Conservation (phyloP, 2,113 vertebrate genomes). For the Tringa solitaria region DNA sequence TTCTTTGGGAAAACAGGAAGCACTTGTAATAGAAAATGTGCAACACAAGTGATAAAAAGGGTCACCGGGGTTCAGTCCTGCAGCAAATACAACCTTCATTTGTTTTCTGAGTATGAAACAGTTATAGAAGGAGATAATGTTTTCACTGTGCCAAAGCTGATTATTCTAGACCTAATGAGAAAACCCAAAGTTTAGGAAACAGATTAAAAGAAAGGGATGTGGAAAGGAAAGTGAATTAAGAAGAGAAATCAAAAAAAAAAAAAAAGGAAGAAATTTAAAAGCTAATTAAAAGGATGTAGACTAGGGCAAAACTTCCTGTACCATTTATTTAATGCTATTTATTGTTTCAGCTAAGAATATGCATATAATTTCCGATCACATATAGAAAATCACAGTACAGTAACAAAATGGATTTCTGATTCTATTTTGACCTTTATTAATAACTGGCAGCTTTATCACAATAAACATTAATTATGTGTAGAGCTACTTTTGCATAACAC, state of each 20-base stretch:
- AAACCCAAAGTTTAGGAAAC: background rate
- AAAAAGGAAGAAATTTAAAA: background rate
- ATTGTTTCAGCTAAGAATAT: background rate
- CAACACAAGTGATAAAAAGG: background rate
- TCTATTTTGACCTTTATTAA: background rate
- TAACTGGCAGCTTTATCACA: background rate
- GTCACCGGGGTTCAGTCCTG: background rate
- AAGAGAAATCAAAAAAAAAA: background rate
- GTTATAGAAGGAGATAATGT: background rate
- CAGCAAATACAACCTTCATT: background rate
- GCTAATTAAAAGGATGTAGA: background rate
- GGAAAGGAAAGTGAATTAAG: background rate
- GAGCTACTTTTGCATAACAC: background rate
- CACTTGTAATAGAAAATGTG: slow-evolving; percentile 2
- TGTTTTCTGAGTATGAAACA: background rate
- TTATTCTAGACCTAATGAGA: background rate
- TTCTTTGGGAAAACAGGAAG: background rate
- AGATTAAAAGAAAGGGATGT: background rate
- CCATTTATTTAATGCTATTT: background rate
- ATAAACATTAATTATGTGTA: background rate
- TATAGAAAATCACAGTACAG: background rate
- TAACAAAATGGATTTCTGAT: background rate
- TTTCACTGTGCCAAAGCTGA: background rate
- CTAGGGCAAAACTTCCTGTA: background rate
- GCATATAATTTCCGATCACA: background rate